Evolutionary conservation across 2,797 vertebrate genomes (phyloP).

Genomic region (Anabas testudineus): DNA sequence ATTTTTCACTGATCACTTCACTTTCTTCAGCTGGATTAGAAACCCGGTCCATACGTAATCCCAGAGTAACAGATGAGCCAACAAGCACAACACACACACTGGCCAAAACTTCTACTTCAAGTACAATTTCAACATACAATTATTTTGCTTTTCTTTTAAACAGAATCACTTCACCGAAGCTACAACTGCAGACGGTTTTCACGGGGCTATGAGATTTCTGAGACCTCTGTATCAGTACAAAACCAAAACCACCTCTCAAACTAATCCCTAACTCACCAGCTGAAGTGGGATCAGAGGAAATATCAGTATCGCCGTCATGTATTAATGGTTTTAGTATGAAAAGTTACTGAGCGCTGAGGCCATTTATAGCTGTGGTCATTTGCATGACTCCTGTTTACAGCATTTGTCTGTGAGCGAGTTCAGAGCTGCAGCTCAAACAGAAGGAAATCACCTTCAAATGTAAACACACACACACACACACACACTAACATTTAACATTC

Average conservation of each 20-base stretch:
- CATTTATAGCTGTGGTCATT: constrained; percentile 12
- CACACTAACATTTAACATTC: background rate
- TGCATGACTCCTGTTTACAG: constrained; percentile 25
- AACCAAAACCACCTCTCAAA: background rate
- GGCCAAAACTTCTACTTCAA: too few species aligned
- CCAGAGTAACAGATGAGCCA: too few species aligned
- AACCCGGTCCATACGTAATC: too few species aligned
- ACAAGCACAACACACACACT: too few species aligned
- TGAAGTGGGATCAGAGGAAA: background rate
- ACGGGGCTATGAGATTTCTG: background rate
- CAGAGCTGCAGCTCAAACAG: background rate
- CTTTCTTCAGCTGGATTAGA: too few species aligned
- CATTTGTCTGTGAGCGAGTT: background rate
- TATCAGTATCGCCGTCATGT: background rate
- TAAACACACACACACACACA: background rate
- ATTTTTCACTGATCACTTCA: too few species aligned
- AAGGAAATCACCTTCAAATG: background rate
- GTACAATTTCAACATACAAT: too few species aligned
- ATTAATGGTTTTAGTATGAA: background rate
- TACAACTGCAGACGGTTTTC: background rate
- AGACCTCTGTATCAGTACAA: background rate
- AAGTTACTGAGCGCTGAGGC: background rate
- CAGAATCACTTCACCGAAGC: too few species aligned
- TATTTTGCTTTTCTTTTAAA: too few species aligned
- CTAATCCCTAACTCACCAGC: background rate